phyloP scores from a whole-genome alignment of 2,888 invertebrate species.

The Notodromas monacha region DNA sequence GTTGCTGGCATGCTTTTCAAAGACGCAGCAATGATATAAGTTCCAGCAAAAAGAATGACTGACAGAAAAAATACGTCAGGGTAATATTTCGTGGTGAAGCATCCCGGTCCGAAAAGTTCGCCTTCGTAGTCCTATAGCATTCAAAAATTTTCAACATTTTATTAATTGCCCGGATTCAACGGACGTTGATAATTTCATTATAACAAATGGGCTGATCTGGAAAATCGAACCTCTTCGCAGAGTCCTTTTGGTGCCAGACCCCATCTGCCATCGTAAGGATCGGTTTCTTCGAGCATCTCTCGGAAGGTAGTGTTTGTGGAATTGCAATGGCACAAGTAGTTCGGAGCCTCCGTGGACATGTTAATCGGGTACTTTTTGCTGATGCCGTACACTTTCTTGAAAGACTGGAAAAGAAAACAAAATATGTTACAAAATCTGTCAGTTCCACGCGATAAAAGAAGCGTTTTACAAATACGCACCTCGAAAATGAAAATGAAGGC shows the following conservation, averaged over 20 bases:
- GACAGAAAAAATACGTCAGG: conserved; percentile 83
- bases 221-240: too few relatives aligned
- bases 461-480: too few relatives aligned
- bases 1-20: conserved; percentile 76
- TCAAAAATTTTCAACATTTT: too few relatives aligned
- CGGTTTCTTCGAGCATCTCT: too few relatives aligned
- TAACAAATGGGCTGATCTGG: too few relatives aligned
- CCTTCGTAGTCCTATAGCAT: conserved; percentile 25
- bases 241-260: too few relatives aligned
- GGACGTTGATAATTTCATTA: too few relatives aligned
- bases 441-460: too few relatives aligned
- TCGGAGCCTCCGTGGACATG: conserved; percentile 21
- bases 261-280: too few relatives aligned
- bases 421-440: neutral
- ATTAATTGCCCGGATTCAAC: too few relatives aligned
- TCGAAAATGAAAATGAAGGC: conserved; percentile 94
- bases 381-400: conserved; percentile 68
- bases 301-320: neutral
- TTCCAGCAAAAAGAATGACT: conserved; percentile 59
- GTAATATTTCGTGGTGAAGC: conserved; percentile 16
- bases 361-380: conserved; percentile 47
- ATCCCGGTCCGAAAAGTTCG: conserved; percentile 36
- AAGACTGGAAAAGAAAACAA: conserved; percentile 27
- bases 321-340: conserved; percentile 1
- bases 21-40: conserved; percentile 53